Percentiles rank a stretch among this genome's conserved stretches.
phyloP scores from a whole-genome alignment of 2,888 invertebrate species.

The Folsomia candida region DNA sequence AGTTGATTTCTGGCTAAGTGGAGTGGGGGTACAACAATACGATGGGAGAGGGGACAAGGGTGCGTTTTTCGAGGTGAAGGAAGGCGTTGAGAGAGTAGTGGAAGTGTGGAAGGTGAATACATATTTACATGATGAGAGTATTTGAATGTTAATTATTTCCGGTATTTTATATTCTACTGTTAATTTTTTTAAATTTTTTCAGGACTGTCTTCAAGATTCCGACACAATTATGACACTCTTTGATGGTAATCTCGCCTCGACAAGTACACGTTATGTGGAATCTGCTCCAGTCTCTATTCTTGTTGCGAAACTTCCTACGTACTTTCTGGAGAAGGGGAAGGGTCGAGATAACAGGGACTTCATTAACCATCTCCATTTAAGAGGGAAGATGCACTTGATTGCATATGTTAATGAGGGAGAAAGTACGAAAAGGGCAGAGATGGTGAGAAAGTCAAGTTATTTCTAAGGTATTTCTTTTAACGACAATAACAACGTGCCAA shows the following conservation, averaged over 20 bases:
- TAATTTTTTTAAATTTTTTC: not conserved
- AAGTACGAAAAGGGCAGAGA: not conserved
- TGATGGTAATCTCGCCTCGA: not conserved
- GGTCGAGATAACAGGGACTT: not conserved
- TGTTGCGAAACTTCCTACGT: not conserved
- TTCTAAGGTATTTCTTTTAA: not conserved
- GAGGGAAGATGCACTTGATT: not conserved
- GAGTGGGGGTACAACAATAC: not conserved
- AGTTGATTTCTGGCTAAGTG: not conserved
- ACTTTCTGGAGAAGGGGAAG: not conserved
- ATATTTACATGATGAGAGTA: not conserved
- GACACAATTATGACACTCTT: not conserved
- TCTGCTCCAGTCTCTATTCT: not conserved
- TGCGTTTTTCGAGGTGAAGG: not conserved
- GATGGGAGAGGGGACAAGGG: not conserved
- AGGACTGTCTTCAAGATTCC: not conserved
- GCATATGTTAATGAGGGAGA: not conserved
- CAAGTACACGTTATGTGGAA: not conserved
- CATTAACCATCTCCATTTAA: not conserved
- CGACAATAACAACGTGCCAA: too few relatives aligned
- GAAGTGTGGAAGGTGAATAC: not conserved
- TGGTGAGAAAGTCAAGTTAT: not conserved
- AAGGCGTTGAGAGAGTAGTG: not conserved
- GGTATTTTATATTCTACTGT: too few relatives aligned
- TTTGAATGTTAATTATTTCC: too few relatives aligned